Base-by-base conservation (phyloP, 2,888 invertebrate genomes). In the Hofmannophila pseudospretella region DNA sequence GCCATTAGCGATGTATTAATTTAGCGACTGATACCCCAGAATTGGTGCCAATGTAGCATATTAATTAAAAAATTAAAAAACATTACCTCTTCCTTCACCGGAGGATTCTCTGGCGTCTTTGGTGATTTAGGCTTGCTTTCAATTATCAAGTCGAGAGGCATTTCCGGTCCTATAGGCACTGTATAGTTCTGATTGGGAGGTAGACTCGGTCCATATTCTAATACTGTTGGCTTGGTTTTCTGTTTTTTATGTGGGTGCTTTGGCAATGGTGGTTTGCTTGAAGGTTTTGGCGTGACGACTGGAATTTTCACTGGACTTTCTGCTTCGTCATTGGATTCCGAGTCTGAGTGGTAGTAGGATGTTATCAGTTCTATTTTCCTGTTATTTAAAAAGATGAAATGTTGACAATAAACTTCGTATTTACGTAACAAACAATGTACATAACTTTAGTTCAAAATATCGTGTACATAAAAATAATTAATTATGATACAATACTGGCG, bases 361-460 rank as follows among this genome's bases (percentile, higher is more conserved):
- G 89, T 89, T 37, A 89, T 89, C 26, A 89, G 58, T 66, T 89
- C 89, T 47, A 89, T 89, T 79, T 85, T 89, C 39, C 89, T 89
- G 75, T 11, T 22, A 22, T n/a, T n/a, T n/a, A n/a, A n/a, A n/a
- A n/a, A n/a, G n/a, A n/a, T n/a, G n/a, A n/a, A 29, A 2, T 9
- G 13, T n/a, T 16, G 20, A 5, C 3, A 28, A 28, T 12, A 25
- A 7, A 7, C n/a, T 25, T 3, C 4, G 8, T 25, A n/a, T 25
- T 25, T 27, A 25, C 1, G 13, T 8, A n/a, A 20, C 29, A 36
- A 23, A 29, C 13, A 31, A 31, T 23, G n/a, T n/a, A n/a, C n/a
- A n/a, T n/a, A n/a, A n/a, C n/a, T n/a, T n/a, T n/a, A n/a, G n/a
- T n/a, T n/a, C n/a, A n/a, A n/a, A n/a, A n/a, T n/a, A n/a, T n/a